Evolutionary conservation across 1,140 invertebrate species (phyloP).

Genomic region (Drosophila grimshawi): DNA sequence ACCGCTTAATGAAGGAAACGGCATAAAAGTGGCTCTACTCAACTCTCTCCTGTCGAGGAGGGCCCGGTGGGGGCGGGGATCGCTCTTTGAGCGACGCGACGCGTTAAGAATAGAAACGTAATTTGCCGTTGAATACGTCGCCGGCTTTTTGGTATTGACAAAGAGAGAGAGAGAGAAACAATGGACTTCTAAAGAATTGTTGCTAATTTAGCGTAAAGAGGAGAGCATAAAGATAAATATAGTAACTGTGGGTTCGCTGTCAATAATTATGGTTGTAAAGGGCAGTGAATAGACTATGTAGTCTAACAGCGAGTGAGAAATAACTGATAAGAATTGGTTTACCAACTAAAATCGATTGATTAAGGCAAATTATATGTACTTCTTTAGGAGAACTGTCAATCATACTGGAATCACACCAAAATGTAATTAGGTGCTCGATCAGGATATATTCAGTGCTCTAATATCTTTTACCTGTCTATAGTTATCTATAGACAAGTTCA

Average conservation of each 20-base stretch:
- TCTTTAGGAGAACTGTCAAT: no score
- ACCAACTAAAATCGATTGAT: no score
- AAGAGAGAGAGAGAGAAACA: conserved; percentile 14
- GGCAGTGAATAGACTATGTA: background rate
- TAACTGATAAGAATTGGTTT: background rate
- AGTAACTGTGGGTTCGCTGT: background rate
- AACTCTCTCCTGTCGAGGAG: conserved; percentile 8
- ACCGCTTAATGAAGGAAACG: conserved; percentile 67
- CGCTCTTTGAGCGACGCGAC: conserved; percentile 34
- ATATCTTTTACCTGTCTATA: no score
- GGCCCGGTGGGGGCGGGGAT: conserved; percentile 7
- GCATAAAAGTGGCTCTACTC: conserved; percentile 43
- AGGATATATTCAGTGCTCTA: no score
- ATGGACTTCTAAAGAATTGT: conserved; percentile 10
- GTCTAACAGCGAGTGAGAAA: background rate
- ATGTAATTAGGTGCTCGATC: no score
- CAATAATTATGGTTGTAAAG: background rate
- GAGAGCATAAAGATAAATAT: background rate
- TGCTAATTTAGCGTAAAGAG: conserved; percentile 30
- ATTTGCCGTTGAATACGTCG: conserved; percentile 45
- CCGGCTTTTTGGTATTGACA: conserved; percentile 21
- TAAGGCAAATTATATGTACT: no score
- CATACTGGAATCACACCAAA: no score
- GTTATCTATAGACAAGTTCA: no score
- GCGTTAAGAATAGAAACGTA: conserved; percentile 45